Conservation (phyloP, 2,113 vertebrate genomes). For the Epinephelus fuscoguttatus region DNA sequence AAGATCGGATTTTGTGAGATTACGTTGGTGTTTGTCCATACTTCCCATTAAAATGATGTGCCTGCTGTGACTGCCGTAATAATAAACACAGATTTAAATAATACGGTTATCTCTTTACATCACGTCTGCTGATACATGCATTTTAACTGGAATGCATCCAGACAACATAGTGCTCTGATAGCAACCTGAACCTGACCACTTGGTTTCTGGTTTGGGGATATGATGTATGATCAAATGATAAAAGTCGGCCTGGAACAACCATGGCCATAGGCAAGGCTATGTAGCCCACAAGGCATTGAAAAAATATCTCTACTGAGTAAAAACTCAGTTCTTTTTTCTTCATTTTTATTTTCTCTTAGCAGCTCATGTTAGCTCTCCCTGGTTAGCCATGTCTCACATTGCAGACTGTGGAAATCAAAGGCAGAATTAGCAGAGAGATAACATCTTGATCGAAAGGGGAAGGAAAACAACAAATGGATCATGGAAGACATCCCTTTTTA, state of each 20-base stretch:
- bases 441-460: conserved; percentile 61
- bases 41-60: conserved; percentile 40
- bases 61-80: conserved; percentile 39
- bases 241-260: conserved; percentile 26
- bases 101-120: conserved; percentile 39
- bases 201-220: conserved; percentile 41
- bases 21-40: conserved; percentile 63
- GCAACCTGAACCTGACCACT: conserved; percentile 26
- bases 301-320: conserved; percentile 6
- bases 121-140: conserved; percentile 22
- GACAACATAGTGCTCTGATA: conserved; percentile 3
- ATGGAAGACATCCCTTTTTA: conserved; percentile 64
- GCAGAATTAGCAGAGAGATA: conserved; percentile 66
- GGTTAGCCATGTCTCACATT: conserved; percentile 32
- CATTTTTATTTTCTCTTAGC: conserved; percentile 5
- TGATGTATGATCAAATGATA: conserved; percentile 51
- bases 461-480: conserved; percentile 63
- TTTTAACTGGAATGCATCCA: conserved; percentile 42
- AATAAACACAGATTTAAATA: conserved; percentile 46
- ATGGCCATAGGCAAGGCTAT: conserved; percentile 13
- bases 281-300: conserved; percentile 5
- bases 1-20: conserved; percentile 70
- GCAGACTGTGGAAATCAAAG: conserved; percentile 62
- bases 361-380: conserved; percentile 36
- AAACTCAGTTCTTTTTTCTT: not conserved